Evolutionary conservation across 2,888 invertebrate species (phyloP).

Genomic region (Andrena marginata): DNA sequence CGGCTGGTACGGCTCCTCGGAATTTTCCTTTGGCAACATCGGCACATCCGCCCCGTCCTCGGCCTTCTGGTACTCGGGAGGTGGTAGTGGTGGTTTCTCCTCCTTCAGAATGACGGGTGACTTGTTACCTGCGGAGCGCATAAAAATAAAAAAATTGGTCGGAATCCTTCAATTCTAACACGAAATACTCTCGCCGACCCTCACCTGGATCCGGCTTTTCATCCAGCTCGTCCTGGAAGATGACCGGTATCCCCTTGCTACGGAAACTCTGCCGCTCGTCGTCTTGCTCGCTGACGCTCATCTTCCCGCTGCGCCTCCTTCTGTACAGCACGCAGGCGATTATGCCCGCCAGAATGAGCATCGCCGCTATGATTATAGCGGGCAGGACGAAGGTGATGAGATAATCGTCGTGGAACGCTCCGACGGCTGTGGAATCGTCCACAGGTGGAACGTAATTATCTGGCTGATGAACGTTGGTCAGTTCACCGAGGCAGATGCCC

Average conservation of each 20-base stretch:
- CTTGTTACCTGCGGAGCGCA: conserved; percentile 88
- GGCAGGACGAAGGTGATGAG: conserved; percentile 95
- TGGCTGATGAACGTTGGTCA: conserved; percentile 82
- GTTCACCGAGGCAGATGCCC: conserved; percentile 86
- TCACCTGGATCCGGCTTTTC: conserved; percentile 93
- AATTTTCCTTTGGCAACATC: conserved; percentile 83
- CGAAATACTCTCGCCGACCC: background rate
- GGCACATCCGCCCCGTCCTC: conserved; percentile 86
- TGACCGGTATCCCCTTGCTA: conserved; percentile 95
- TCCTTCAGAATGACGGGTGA: conserved; percentile 97
- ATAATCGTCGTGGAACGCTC: conserved; percentile 88
- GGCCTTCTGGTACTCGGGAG: conserved; percentile 90
- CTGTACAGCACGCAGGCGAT: conserved; percentile 96
- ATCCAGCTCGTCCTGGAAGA: conserved; percentile 98
- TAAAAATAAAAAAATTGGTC: background rate
- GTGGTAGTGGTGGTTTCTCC: conserved; percentile 96
- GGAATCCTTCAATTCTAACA: background rate
- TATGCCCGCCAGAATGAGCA: conserved; percentile 94
- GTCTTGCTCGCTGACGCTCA: conserved; percentile 92
- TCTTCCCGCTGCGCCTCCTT: conserved; percentile 93
- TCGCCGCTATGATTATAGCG: conserved; percentile 93
- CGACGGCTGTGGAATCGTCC: conserved; percentile 82
- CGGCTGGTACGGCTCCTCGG: conserved; percentile 94
- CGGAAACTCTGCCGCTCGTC: conserved; percentile 94
- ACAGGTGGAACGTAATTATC: conserved; percentile 78